Conservation (phyloP, 2,113 vertebrate species). For the Erythrocercus mccallii region DNA sequence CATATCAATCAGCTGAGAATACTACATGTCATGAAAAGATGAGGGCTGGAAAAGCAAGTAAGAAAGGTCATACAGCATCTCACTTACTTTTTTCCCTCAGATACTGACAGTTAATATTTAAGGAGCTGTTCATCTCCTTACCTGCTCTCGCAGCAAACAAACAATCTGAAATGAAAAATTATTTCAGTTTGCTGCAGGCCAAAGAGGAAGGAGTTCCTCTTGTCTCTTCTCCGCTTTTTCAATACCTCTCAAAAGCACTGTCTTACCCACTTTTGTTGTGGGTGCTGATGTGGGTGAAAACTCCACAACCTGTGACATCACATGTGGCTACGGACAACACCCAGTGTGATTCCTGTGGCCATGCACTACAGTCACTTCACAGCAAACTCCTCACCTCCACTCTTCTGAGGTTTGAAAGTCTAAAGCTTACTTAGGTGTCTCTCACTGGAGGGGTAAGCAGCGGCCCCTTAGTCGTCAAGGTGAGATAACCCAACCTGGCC, state of each 20-base stretch:
- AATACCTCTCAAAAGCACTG: background rate
- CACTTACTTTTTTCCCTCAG: background rate
- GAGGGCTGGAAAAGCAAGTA: background rate
- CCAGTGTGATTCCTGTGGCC: background rate
- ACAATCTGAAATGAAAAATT: background rate
- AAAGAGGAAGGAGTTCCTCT: background rate
- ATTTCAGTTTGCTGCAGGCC: background rate
- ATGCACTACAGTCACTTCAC: background rate
- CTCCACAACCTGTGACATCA: background rate
- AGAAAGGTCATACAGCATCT: background rate
- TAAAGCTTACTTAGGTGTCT: background rate
- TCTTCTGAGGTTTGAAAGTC: background rate
- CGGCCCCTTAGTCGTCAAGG: background rate
- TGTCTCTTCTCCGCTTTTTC: background rate
- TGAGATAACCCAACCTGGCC: background rate
- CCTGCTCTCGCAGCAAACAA: background rate
- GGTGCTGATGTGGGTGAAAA: background rate
- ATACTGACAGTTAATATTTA: background rate
- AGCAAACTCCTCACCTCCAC: background rate
- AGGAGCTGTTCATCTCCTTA: background rate
- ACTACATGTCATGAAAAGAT: background rate
- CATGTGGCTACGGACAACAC: background rate
- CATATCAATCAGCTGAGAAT: background rate
- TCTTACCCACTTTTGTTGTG: background rate
- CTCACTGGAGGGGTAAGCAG: background rate